Conservation (phyloP, 2,797 vertebrate species). For the Saguinus oedipus region DNA sequence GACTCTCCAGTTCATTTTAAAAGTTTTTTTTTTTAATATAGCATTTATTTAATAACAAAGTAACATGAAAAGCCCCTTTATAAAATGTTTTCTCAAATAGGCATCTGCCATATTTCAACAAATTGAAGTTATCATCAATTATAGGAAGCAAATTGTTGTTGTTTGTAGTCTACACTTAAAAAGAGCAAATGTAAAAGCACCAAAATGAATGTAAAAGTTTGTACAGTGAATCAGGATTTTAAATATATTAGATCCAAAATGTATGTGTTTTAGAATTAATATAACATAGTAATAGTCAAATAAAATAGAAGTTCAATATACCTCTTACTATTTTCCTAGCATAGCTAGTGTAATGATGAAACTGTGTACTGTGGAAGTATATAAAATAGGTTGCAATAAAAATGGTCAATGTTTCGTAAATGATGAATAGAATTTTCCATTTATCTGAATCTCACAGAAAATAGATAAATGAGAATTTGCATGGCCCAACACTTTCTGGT, state of each 20-base stretch:
- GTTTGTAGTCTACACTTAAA: background rate
- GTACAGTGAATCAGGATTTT: background rate
- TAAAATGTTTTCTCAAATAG: background rate
- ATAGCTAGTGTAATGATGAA: background rate
- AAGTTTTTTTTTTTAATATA: background rate
- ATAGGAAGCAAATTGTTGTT: background rate
- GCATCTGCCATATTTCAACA: background rate
- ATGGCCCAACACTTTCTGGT: background rate
- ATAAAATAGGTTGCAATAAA: background rate
- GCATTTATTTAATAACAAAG: background rate
- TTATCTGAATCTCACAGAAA: background rate
- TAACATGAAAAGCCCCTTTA: background rate
- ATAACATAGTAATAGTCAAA: background rate
- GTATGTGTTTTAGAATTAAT: background rate
- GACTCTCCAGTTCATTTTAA: background rate
- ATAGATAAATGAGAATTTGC: conserved; percentile 17
- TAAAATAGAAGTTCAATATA: background rate
- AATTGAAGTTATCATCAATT: background rate
- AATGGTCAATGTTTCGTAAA: conserved; percentile 22
- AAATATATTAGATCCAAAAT: background rate
- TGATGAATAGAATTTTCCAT: conserved; percentile 3
- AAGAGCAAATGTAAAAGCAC: background rate
- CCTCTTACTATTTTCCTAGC: background rate
- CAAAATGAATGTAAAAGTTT: background rate
- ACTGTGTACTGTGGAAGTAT: background rate